A percentile compares a stretch with the other conserved stretches of the same genome.
Evolutionary conservation across 2,888 invertebrate genomes (phyloP).

Genomic region (Actias luna): DNA sequence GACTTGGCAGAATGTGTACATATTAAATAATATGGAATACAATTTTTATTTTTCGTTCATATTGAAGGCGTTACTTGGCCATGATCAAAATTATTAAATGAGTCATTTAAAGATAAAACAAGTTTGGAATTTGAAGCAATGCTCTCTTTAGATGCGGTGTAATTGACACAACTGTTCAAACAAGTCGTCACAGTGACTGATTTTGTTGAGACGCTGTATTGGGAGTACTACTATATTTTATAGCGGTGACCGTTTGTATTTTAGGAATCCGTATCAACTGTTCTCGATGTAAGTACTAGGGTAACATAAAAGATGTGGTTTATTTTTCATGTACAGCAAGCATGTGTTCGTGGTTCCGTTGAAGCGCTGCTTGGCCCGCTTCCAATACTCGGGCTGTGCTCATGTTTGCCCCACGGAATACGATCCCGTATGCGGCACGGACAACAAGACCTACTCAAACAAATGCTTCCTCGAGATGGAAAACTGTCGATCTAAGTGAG

Average conservation of each 20-base stretch:
- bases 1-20: no score
- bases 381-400: slow-evolving; percentile 93
- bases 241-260: background rate
- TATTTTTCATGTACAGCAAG: slow-evolving; percentile 82
- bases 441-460: slow-evolving; percentile 95
- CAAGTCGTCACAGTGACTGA: background rate
- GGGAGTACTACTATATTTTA: background rate
- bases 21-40: no score
- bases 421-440: slow-evolving; percentile 96
- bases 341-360: slow-evolving; percentile 95
- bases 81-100: no score
- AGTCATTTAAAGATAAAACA: no score
- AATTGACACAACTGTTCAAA: background rate
- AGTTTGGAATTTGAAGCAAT: background rate
- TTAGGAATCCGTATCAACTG: background rate
- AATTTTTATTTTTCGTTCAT: no score
- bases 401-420: slow-evolving; percentile 92
- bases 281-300: slow-evolving; percentile 23
- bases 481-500: slow-evolving; percentile 90
- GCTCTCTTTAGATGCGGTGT: background rate
- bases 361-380: slow-evolving; percentile 91
- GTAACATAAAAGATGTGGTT: slow-evolving; percentile 25
- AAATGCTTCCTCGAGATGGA: slow-evolving; percentile 95
- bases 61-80: no score
- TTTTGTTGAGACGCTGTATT: background rate